Evolutionary conservation across 2,797 vertebrate species (phyloP).

Genomic region (Chelmon rostratus): DNA sequence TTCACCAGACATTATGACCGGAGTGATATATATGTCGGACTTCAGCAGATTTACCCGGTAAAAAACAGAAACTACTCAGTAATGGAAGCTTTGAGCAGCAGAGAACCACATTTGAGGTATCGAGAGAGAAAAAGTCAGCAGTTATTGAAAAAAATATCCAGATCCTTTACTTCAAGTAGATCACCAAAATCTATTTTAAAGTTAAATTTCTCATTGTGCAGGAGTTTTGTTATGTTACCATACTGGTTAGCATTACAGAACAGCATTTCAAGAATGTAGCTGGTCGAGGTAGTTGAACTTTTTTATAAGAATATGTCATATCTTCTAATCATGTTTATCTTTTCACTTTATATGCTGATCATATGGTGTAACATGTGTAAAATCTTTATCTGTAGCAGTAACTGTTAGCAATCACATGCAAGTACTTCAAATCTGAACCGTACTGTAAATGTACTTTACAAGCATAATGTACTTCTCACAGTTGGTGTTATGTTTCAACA

Average conservation of each 20-base stretch:
- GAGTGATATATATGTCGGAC: no score
- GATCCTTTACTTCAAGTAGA: no score
- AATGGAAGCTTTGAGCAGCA: no score
- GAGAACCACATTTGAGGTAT: no score
- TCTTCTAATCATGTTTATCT: not conserved
- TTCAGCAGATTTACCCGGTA: no score
- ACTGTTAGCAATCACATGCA: not conserved
- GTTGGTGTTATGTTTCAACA: not conserved
- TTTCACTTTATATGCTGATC: not conserved
- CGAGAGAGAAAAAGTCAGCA: no score
- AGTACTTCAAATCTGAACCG: not conserved
- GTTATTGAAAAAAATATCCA: no score
- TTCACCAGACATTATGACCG: no score
- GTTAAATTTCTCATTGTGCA: not conserved
- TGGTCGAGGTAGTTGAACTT: not conserved
- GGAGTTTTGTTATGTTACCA: not conserved
- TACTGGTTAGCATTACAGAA: not conserved
- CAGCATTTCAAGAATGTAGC: constrained; percentile 1
- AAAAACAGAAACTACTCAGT: no score
- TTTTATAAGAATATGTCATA: no score
- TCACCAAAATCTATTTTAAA: not conserved
- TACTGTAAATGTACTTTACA: not conserved
- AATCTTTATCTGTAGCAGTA: not conserved
- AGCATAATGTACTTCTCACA: not conserved
- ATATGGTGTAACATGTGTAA: not conserved